A percentile compares a stretch with the other conserved stretches of the same genome.
These are phyloP conservation scores for Taeniopygia guttata DNA, from an alignment of 2,797 vertebrate genomes.

Conservation along the genomic window DNA sequence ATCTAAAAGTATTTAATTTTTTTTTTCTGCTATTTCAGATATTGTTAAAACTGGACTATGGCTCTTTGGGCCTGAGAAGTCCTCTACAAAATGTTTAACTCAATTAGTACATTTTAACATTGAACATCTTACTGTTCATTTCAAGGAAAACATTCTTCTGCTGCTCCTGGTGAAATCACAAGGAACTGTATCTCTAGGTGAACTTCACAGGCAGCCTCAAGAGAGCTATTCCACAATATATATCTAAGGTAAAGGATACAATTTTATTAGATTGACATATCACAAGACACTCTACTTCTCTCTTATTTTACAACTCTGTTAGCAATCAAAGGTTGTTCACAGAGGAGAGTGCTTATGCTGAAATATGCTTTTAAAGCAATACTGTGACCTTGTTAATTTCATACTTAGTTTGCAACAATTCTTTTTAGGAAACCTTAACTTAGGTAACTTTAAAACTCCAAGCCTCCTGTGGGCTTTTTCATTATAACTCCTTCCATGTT, in stretches of 20 bases:
- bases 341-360: not conserved
- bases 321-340: not conserved
- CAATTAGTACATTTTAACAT: not conserved
- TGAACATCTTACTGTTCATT: not conserved
- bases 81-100: not conserved
- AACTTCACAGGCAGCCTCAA: not conserved
- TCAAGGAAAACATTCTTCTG: not conserved
- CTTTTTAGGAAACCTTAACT: not conserved
- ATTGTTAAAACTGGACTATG: not conserved
- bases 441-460: not conserved
- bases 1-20: not conserved
- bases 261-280: not conserved
- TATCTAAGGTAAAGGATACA: not conserved
- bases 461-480: not conserved
- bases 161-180: not conserved
- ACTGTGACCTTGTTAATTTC: fast-evolving
- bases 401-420: not conserved
- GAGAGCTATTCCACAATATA: not conserved
- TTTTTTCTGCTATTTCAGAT: not conserved
- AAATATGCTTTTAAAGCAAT: not conserved
- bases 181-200: not conserved
- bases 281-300: not conserved
- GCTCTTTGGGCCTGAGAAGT: not conserved
- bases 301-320: not conserved
- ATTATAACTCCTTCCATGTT: not conserved